These are phyloP conservation scores for Unio pictorum DNA, from an alignment of 2,888 invertebrate species.

Conservation along the genomic window DNA sequence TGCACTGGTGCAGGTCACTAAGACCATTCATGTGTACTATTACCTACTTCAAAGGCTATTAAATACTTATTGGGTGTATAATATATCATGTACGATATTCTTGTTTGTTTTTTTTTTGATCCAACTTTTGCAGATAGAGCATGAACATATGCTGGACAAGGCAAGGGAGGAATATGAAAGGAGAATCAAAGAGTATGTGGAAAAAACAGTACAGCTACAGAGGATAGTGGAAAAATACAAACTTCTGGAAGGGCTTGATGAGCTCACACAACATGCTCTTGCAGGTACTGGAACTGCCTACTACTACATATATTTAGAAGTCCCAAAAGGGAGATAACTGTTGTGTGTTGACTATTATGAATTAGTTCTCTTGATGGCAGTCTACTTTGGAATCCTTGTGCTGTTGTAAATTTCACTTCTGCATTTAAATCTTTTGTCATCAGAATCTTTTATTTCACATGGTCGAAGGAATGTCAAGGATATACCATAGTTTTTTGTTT, in stretches of 20 bases:
- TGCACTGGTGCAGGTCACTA: no score
- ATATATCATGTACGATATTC: neutral
- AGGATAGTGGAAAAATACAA: conserved; percentile 77
- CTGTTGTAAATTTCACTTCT: no score
- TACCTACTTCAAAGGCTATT: neutral
- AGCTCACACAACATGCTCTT: conserved; percentile 75
- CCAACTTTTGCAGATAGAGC: conserved; percentile 51
- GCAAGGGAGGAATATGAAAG: conserved; percentile 69
- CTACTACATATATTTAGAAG: no score
- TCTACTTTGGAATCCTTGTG: no score
- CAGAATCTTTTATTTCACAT: no score
- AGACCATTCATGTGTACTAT: neutral
- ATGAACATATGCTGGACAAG: conserved; percentile 47
- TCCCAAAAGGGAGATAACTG: no score
- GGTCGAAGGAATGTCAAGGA: no score
- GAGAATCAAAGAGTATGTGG: conserved; percentile 69
- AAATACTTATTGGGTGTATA: neutral
- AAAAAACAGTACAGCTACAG: conserved; percentile 72
- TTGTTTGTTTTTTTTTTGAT: neutral
- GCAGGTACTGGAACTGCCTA: conserved; percentile 69
- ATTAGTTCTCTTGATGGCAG: no score
- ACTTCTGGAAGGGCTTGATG: conserved; percentile 76
- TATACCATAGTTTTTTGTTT: no score
- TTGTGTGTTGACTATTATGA: no score
- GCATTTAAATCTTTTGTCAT: no score